phyloP scores from a whole-genome alignment of 2,797 vertebrate genomes.

The Brachymystax lenok region DNA sequence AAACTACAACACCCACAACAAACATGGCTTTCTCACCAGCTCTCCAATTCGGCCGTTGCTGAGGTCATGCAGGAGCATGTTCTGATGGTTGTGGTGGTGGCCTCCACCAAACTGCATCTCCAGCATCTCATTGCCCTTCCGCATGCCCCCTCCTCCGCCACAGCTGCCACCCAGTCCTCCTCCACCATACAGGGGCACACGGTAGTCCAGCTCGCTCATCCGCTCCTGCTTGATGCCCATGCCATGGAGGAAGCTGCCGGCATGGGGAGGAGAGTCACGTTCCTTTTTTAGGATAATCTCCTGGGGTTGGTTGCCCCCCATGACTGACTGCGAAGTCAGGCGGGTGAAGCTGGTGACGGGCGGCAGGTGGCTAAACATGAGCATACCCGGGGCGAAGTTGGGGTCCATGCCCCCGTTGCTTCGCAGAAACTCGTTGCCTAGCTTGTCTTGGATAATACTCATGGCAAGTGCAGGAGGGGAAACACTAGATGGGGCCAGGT shows the following conservation, averaged over 20 bases:
- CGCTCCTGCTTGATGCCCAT: slow-evolving; percentile 97
- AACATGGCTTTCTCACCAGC: slow-evolving; percentile 53
- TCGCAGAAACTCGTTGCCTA: slow-evolving; percentile 91
- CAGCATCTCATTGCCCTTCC: slow-evolving; percentile 77
- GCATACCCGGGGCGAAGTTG: slow-evolving; percentile 90
- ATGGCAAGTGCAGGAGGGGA: slow-evolving; percentile 66
- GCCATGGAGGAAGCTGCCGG: slow-evolving; percentile 77
- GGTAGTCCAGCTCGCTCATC: slow-evolving; percentile 86
- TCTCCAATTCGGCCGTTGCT: slow-evolving; percentile 76
- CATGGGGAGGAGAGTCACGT: slow-evolving; percentile 83
- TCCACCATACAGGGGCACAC: slow-evolving; percentile 76
- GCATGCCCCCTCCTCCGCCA: slow-evolving; percentile 56
- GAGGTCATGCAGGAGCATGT: slow-evolving; percentile 90
- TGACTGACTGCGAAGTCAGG: slow-evolving; percentile 85
- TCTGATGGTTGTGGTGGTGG: slow-evolving; percentile 84
- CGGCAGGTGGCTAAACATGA: slow-evolving; percentile 98
- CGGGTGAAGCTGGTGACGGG: slow-evolving; percentile 96
- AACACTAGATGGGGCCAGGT: slow-evolving; percentile 65
- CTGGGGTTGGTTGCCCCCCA: slow-evolving; percentile 82
- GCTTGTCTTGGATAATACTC: slow-evolving; percentile 89
- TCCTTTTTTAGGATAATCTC: slow-evolving; percentile 98
- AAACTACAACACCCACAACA: neutral
- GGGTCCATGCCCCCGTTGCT: slow-evolving; percentile 90
- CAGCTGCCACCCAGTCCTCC: slow-evolving; percentile 56
- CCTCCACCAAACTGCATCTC: slow-evolving; percentile 75